Conservation (phyloP, 2,888 invertebrate genomes). For the Pristionchus mayeri region DNA sequence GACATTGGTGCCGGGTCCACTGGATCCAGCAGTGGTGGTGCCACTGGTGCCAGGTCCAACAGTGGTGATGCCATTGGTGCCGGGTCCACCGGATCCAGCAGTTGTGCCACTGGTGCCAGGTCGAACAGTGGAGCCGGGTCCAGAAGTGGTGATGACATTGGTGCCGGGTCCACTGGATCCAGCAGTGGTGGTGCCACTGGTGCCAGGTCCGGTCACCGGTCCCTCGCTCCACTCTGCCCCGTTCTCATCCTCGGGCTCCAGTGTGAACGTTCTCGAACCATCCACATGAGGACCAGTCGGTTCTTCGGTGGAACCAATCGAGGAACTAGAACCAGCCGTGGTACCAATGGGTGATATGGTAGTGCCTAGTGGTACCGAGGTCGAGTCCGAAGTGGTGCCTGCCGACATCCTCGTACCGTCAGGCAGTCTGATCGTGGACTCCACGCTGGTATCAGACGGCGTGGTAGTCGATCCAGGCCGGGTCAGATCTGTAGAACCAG, state of each 20-base stretch:
- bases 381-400: neutral
- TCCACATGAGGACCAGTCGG: neutral
- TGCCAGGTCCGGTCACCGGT: neutral
- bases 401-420: neutral
- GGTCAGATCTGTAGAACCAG: neutral
- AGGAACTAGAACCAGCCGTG: neutral
- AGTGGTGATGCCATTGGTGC: no score
- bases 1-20: no score
- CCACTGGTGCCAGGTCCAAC: no score
- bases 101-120: no score
- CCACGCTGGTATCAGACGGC: neutral
- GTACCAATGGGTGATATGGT: neutral
- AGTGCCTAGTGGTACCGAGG: neutral
- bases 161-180: neutral
- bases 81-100: no score
- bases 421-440: neutral
- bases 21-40: no score
- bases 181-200: no score
- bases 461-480: neutral
- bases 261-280: neutral
- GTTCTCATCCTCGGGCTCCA: neutral
- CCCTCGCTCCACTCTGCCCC: neutral
- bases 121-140: no score
- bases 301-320: neutral
- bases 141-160: no score